A percentile compares a stretch with the other conserved stretches of the same genome.
Conservation (phyloP, 2,113 vertebrate species). For the Chionomys nivalis region DNA sequence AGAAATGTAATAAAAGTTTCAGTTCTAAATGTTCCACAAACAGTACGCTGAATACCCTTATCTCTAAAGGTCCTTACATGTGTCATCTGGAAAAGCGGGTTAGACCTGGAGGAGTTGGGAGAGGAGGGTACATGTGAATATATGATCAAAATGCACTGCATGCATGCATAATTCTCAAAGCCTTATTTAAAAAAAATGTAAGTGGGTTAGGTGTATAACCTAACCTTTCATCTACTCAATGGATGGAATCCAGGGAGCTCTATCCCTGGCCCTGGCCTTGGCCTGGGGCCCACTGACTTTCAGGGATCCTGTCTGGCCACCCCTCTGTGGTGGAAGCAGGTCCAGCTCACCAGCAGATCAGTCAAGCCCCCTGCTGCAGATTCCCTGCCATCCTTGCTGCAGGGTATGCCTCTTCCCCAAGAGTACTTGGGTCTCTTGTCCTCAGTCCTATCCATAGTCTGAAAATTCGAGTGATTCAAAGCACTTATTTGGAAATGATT, state of each 20-base stretch:
- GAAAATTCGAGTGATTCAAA: neutral
- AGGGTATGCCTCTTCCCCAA: neutral
- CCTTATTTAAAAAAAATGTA: neutral
- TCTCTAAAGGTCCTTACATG: neutral
- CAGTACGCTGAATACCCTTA: neutral
- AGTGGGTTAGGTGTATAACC: neutral
- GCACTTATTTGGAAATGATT: neutral
- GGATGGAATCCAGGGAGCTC: neutral
- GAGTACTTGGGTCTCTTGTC: neutral
- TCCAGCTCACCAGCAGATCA: neutral
- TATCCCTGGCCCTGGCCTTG: neutral
- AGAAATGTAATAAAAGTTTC: neutral
- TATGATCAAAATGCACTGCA: neutral
- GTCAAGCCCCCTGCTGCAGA: neutral
- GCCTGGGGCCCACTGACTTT: neutral
- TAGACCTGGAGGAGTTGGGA: neutral
- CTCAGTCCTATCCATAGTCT: neutral
- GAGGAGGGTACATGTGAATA: neutral
- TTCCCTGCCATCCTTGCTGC: neutral
- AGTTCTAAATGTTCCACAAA: neutral
- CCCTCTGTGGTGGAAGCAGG: neutral
- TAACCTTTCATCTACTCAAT: neutral
- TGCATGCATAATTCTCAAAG: neutral
- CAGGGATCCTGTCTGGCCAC: fast-evolving
- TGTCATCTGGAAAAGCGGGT: neutral